These are phyloP conservation scores for Euura saliciscinereae DNA, from an alignment of 1,140 invertebrate species.

Conservation along the genomic window DNA sequence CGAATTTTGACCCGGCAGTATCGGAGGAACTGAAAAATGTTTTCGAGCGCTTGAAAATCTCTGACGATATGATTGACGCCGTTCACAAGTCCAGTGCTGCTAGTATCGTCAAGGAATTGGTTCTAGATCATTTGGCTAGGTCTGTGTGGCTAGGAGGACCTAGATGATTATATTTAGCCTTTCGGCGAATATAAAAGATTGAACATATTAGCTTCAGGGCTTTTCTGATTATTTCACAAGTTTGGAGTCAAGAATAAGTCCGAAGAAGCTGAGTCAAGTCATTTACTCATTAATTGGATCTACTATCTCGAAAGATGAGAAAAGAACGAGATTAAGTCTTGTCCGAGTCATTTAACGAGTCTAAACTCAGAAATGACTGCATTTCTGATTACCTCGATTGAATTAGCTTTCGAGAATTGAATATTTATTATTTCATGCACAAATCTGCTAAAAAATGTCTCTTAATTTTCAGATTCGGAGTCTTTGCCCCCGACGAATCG, in stretches of 20 bases:
- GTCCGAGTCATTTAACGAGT: too few species aligned
- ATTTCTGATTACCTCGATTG: too few species aligned
- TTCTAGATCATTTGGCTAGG: constrained; percentile 52
- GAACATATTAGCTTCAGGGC: too few species aligned
- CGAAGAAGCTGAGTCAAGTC: too few species aligned
- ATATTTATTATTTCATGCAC: background rate
- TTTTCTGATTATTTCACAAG: too few species aligned
- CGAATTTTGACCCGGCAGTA: constrained; percentile 42
- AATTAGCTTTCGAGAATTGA: background rate
- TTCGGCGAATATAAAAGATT: too few species aligned
- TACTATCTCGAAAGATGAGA: too few species aligned
- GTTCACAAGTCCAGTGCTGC: constrained; percentile 58
- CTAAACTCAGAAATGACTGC: too few species aligned
- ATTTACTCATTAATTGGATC: too few species aligned
- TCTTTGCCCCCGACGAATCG: constrained; percentile 53
- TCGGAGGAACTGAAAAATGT: constrained; percentile 56
- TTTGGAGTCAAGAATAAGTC: too few species aligned
- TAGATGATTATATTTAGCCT: background rate
- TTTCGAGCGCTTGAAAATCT: constrained; percentile 63
- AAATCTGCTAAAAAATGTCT: background rate
- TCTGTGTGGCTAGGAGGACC: constrained; percentile 9
- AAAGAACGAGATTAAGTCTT: too few species aligned
- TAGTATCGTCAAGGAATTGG: constrained; percentile 59
- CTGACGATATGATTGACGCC: constrained; percentile 63
- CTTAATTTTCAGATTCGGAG: constrained; percentile 39